Evolutionary conservation across 2,113 vertebrate species (phyloP), one percentile per base, ranked within the genome.

Genomic region (Sardina pilchardus): DNA sequence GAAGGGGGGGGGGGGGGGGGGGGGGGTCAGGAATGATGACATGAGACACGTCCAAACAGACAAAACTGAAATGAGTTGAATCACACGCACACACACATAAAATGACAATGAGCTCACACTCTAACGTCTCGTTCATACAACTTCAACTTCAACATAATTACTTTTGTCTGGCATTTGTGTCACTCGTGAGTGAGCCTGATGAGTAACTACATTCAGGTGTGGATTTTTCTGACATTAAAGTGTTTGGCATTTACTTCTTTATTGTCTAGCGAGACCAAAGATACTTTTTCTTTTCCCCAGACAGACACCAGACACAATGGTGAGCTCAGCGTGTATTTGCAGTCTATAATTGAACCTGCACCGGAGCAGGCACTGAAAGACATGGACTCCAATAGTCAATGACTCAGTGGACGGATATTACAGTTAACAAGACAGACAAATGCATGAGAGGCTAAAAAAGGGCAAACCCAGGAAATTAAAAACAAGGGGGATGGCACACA

Each of bases 11-110:
- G n/a, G n/a, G n/a, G n/a, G n/a, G 78, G 86, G 90, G 47, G 86
- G 83, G 93, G 88, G 85, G 88, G 90, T 47, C 44, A 24, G 44
- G 84, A 36, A 50, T 45, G 75, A 86, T 87, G 90, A 94, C 94
- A 96, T 95, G 95, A 95, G 96, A 96, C 91, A 94, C 56, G 95
- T 90, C 92, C 94, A 96, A 96, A 95, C 90, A 71, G 36, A 85
- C 84, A 75, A 19, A 82, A 67, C 75, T 19, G 90, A 83, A 88
- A 88, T 42, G 63, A 71, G 63, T 71, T 71, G 63, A 71, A 71
- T 30, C n/a, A 30, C 63, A 71, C 2, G 16, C 63, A 71, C 12
- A 71, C n/a, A 71, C 1, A 71, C 63, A 30, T 71, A 30, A 14
- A 71, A 71, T 71, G 63, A 30, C n/a, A 26, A 71, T 71, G 63